Evolutionary conservation across 2,797 vertebrate species (phyloP).

Genomic region (Gobionotothen gibberifrons): DNA sequence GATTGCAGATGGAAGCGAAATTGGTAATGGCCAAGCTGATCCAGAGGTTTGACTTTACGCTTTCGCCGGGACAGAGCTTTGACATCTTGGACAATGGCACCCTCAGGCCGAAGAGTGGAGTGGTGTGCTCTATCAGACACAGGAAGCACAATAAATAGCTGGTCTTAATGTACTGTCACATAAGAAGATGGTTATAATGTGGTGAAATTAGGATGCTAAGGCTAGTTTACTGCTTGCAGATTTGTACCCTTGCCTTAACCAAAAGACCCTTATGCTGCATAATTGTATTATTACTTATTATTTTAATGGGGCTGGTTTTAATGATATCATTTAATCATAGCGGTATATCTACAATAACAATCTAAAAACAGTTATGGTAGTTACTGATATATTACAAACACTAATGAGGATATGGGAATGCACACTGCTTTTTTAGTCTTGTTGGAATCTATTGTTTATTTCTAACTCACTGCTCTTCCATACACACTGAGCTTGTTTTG

Average conservation of each 20-base stretch:
- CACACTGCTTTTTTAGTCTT: not conserved
- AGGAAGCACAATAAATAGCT: slow-evolving; percentile 37
- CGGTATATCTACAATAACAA: too few species aligned
- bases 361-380: not conserved
- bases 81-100: slow-evolving; percentile 85
- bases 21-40: slow-evolving; percentile 93
- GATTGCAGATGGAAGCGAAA: slow-evolving; percentile 91
- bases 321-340: too few species aligned
- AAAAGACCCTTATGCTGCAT: not conserved
- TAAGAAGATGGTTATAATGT: not conserved
- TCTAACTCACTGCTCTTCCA: not conserved
- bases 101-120: slow-evolving; percentile 86
- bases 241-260: not conserved
- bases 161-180: not conserved
- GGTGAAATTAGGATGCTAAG: not conserved
- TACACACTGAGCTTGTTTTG: not conserved
- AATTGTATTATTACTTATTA: not conserved
- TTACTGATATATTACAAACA: not conserved
- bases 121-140: slow-evolving; percentile 85
- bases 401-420: not conserved
- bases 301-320: not conserved
- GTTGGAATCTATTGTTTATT: not conserved
- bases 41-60: slow-evolving; percentile 90
- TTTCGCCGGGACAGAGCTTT: slow-evolving; percentile 87
- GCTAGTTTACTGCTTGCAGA: not conserved